A percentile compares a stretch with the other conserved stretches of the same genome.
phyloP scores from a whole-genome alignment of 2,888 invertebrate species.

The Dicyrtomina minuta region DNA sequence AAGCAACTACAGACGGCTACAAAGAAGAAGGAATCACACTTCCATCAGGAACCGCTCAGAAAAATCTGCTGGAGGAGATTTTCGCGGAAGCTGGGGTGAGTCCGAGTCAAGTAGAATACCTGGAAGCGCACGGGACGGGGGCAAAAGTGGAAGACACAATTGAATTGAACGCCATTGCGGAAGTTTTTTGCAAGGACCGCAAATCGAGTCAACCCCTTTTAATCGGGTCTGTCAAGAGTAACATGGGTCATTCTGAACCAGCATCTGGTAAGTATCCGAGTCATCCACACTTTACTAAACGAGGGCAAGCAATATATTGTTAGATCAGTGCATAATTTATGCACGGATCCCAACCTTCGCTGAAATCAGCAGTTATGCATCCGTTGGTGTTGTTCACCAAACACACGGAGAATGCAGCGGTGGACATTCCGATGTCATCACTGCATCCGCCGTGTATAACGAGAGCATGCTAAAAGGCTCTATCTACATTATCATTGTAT shows the following conservation, averaged over 20 bases:
- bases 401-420: no score
- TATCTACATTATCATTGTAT: no score
- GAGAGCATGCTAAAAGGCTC: no score
- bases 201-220: slow-evolving; percentile 68
- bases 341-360: no score
- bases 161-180: slow-evolving; percentile 91
- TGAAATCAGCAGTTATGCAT: no score
- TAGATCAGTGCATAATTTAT: no score
- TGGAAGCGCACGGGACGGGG: slow-evolving; percentile 98
- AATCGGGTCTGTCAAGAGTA: slow-evolving; percentile 95
- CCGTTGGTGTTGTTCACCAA: no score
- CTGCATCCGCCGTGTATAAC: no score
- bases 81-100: slow-evolving; percentile 80
- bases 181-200: slow-evolving; percentile 83
- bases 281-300: no score
- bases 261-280: slow-evolving; percentile 65
- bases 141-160: slow-evolving; percentile 92
- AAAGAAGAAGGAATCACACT: slow-evolving; percentile 89
- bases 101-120: slow-evolving; percentile 80
- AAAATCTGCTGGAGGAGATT: slow-evolving; percentile 69
- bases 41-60: slow-evolving; percentile 79
- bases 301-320: no score
- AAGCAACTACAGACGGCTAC: slow-evolving; percentile 88
- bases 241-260: slow-evolving; percentile 98
- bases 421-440: no score